phyloP scores from a whole-genome alignment of 2,113 vertebrate genomes.

The Platanista minor region DNA sequence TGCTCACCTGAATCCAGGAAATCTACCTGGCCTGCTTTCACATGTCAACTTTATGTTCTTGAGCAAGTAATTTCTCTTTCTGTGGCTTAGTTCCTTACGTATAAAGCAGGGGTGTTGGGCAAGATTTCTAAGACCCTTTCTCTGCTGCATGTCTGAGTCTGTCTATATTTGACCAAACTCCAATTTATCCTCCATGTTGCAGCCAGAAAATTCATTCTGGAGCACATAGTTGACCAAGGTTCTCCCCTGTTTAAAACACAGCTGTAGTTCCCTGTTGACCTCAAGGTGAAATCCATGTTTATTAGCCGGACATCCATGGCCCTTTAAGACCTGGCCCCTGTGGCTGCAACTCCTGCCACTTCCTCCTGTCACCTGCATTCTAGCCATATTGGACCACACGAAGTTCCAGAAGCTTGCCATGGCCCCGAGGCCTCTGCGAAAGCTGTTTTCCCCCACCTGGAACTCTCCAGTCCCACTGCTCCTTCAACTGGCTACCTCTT shows the following conservation, averaged over 20 bases:
- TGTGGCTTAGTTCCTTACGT: neutral
- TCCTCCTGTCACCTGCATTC: neutral
- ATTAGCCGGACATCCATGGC: neutral
- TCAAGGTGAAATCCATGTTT: neutral
- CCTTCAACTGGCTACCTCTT: fast-evolving
- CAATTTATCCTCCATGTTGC: fast-evolving
- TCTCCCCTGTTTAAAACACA: neutral
- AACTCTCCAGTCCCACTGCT: fast-evolving
- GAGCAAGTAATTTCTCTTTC: neutral
- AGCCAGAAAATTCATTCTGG: neutral
- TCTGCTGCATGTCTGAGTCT: neutral
- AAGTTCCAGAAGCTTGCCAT: neutral
- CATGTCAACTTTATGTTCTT: neutral
- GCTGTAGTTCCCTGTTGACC: neutral
- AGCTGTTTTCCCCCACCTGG: neutral
- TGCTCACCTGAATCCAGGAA: neutral
- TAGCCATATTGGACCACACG: fast-evolving
- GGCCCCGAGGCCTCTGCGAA: neutral
- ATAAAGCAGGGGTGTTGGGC: neutral
- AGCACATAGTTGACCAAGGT: neutral
- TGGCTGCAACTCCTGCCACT: neutral
- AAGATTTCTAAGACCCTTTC: neutral
- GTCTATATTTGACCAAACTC: neutral
- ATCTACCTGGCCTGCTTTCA: no score
- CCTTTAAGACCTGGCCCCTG: neutral